Base-by-base conservation (phyloP, 2,888 invertebrate species). In the Oasisia sp. region DNA sequence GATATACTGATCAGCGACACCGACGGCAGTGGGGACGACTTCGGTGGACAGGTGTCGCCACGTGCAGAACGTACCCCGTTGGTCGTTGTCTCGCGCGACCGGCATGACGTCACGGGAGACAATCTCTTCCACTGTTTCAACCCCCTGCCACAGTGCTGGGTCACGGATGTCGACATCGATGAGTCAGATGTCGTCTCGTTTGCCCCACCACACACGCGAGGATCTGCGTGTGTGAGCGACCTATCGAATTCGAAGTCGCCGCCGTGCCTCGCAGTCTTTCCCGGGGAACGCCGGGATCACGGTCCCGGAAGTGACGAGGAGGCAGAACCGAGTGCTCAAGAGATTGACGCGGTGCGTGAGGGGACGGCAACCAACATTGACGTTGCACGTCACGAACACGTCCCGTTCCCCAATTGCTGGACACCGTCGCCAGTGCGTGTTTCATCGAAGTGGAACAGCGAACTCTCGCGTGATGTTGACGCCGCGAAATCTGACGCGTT, bases 1-100 rank as follows among this genome's bases (percentile, higher is more conserved):
- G 74, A 74, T 74, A 74, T 74, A 74, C n/a, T 74, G 27, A 74
- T 74, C 74, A n/a, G 74, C 27, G 74, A 74, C 74, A 74, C 74
- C 27, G 74, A 74, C 74, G 5, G n/a, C 74, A 74, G n/a, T n/a
- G 7, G 74, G 5, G 74, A 74, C 74, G 74, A 74, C 27, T 74
- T 74, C 74, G 27, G 0, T 7, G 19, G 74, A 27, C 74, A 74
- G 74, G 27, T 74, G 3, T 3, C 74, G n/a, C 27, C 74, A 27
- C 74, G 74, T 74, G 74, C 74, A 74, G 74, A 74, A 19, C 5
- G 74, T 74, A 27, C n/a, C 27, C n/a, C 74, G 27, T 27, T 2
- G 7, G 19, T 74, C n/a, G n/a, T n/a, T 27, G 7, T 74, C 7
- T 7, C 27, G 27, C 27, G 27, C 27, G 74, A 27, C 74, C n/a